A percentile compares a stretch with the other conserved stretches of the same genome.
Evolutionary conservation across 2,797 vertebrate species (phyloP).

Genomic region (Discoglossus pictus): DNA sequence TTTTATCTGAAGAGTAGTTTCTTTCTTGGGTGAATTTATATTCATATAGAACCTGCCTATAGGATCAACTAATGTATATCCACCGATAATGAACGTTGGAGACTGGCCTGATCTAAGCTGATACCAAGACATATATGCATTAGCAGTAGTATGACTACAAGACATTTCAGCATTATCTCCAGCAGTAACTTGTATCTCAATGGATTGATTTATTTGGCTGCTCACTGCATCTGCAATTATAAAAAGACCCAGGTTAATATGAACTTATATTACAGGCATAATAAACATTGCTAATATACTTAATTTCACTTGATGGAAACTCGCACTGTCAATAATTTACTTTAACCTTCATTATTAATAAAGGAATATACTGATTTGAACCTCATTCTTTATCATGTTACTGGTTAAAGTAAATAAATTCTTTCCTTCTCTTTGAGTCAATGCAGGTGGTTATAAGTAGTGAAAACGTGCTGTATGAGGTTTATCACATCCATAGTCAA

Average conservation of each 20-base stretch:
- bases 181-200: constrained; percentile 1
- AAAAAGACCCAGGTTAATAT: neutral
- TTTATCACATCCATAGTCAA: no score
- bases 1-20: neutral
- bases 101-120: neutral
- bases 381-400: no score
- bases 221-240: constrained; percentile 8
- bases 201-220: constrained; percentile 11
- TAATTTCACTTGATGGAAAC: no score
- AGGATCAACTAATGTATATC: neutral
- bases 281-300: no score
- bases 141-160: constrained; percentile 16
- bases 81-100: constrained; percentile 1
- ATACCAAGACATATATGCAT: constrained; percentile 11
- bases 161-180: neutral
- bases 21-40: neutral
- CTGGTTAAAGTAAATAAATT: no score
- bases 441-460: no score
- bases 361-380: no score
- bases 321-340: no score
- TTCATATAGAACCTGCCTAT: constrained; percentile 3
- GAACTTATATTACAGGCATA: no score
- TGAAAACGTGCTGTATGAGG: no score
- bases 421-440: no score
- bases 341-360: no score